These are phyloP conservation scores for Biston betularia DNA, from an alignment of 2,888 invertebrate genomes.

Conservation along the genomic window DNA sequence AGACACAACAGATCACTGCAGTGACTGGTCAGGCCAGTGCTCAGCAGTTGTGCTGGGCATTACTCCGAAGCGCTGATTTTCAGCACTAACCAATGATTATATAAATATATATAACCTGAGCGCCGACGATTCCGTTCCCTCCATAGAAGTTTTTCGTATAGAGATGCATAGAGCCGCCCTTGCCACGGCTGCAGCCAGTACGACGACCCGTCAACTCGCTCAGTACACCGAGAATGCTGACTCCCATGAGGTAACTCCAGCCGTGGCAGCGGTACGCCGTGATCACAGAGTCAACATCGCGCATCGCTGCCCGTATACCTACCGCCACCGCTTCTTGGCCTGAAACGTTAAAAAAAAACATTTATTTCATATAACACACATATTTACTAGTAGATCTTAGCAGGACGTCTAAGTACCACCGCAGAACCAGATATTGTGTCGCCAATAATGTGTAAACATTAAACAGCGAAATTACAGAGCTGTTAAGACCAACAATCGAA, in stretches of 20 bases:
- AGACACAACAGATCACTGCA: no score
- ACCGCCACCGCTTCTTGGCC: constrained; percentile 89
- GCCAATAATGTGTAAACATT: no score
- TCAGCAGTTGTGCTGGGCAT: no score
- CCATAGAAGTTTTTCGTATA: constrained; percentile 96
- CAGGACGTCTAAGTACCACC: no score
- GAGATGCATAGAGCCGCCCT: constrained; percentile 99
- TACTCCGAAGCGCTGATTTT: no score
- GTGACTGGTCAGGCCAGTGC: no score
- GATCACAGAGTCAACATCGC: constrained; percentile 94
- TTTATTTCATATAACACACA: no score
- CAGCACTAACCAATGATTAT: no score
- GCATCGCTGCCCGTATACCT: constrained; percentile 95
- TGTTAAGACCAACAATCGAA: no score
- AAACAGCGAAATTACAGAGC: no score
- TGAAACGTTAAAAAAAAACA: constrained; percentile 39
- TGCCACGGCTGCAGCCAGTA: constrained; percentile 96
- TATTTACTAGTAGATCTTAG: no score
- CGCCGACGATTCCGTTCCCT: constrained; percentile 99
- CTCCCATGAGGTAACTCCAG: constrained; percentile 98
- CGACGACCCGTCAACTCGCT: constrained; percentile 96
- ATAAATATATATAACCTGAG: constrained; percentile 89
- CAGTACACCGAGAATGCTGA: constrained; percentile 91
- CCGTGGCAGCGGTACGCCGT: constrained; percentile 99
- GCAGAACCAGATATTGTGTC: no score